Evolutionary conservation across 2,113 vertebrate genomes (phyloP).

Genomic region (Sinocyclocheilus anshuiensis): DNA sequence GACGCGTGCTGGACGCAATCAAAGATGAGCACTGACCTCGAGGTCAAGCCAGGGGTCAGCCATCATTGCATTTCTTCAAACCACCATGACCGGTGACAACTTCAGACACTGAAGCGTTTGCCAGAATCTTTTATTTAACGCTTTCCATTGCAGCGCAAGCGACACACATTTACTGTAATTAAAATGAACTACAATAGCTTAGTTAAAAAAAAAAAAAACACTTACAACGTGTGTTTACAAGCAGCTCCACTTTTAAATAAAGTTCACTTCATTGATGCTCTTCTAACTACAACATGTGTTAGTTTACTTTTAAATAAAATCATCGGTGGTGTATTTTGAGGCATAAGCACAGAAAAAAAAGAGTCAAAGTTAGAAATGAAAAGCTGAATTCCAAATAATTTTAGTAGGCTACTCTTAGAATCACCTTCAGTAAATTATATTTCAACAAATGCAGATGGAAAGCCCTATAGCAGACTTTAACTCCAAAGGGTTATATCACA

Average conservation of each 20-base stretch:
- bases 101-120: neutral
- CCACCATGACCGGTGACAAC: constrained; percentile 31
- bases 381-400: neutral
- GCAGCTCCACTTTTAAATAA: too few species aligned
- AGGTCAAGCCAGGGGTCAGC: constrained; percentile 58
- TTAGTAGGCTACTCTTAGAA: neutral
- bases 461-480: neutral
- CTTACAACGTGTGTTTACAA: neutral
- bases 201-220: neutral
- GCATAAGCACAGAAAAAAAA: too few species aligned
- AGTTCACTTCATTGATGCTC: neutral
- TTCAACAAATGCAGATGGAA: neutral
- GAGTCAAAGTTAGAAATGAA: neutral
- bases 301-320: neutral
- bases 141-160: neutral
- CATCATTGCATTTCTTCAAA: constrained; percentile 52
- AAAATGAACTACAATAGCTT: neutral
- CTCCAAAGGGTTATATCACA: neutral
- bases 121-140: neutral
- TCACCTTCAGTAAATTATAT: neutral
- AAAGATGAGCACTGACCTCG: constrained; percentile 67
- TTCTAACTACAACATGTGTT: neutral
- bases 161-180: neutral
- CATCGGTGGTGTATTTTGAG: neutral
- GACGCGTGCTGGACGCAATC: constrained; percentile 84